Evolutionary conservation across 2,888 invertebrate genomes (phyloP).

Genomic region (Hypsopygia costalis): DNA sequence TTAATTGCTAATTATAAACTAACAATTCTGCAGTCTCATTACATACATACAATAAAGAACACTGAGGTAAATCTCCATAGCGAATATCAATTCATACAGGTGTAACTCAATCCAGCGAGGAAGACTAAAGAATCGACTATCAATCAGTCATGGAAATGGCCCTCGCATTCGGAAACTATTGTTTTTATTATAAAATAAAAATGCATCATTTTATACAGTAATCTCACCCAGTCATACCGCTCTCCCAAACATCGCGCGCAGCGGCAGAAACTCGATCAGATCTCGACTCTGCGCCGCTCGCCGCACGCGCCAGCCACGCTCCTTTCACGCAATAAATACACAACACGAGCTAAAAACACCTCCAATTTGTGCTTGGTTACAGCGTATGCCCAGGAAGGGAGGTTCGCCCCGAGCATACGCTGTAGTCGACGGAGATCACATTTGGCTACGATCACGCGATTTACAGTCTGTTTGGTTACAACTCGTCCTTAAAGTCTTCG

Average conservation of each 20-base stretch:
- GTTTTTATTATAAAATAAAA: slow-evolving; percentile 62
- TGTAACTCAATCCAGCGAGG: slow-evolving; percentile 20
- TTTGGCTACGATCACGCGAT: slow-evolving; percentile 59
- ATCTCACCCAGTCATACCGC: slow-evolving; percentile 27
- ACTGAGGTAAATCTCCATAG: slow-evolving; percentile 63
- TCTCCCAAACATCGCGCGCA: slow-evolving; percentile 33
- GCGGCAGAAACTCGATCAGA: slow-evolving; percentile 44
- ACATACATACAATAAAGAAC: slow-evolving; percentile 66
- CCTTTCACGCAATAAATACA: slow-evolving; percentile 65
- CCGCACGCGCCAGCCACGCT: slow-evolving; percentile 40
- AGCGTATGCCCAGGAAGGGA: slow-evolving; percentile 28
- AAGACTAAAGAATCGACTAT: slow-evolving; percentile 34
- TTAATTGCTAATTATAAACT: slow-evolving; percentile 72
- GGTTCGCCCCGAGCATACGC: slow-evolving; percentile 27
- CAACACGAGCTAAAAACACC: slow-evolving; percentile 59
- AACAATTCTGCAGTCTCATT: slow-evolving; percentile 79
- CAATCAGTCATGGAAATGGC: slow-evolving; percentile 39
- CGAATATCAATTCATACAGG: slow-evolving; percentile 31
- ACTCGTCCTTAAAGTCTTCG: slow-evolving; percentile 91
- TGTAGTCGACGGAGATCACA: slow-evolving; percentile 57
- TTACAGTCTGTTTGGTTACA: slow-evolving; percentile 80
- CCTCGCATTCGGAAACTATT: slow-evolving; percentile 39
- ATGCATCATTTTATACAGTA: slow-evolving; percentile 67
- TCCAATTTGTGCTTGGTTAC: slow-evolving; percentile 45
- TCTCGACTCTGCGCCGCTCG: slow-evolving; percentile 36